Percentiles rank a stretch among this genome's conserved stretches.
Evolutionary conservation across 2,888 invertebrate genomes (phyloP).

Genomic region (Saturnia japonica): DNA sequence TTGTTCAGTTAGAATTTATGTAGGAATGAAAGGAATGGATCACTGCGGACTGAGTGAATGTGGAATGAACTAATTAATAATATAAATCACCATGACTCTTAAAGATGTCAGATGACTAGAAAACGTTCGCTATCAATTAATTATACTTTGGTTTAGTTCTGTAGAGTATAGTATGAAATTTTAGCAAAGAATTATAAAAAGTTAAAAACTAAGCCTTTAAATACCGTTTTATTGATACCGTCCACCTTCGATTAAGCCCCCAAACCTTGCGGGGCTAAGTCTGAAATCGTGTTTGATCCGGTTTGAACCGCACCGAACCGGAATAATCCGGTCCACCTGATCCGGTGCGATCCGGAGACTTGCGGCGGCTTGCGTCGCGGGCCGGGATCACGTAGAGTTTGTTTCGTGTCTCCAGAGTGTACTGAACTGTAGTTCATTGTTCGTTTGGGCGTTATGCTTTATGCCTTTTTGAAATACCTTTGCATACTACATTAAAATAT

Average conservation of each 20-base stretch:
- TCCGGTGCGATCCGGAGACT: slow-evolving; percentile 68
- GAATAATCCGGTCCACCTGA: slow-evolving; percentile 79
- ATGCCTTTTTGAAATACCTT: background rate
- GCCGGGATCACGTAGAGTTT: slow-evolving; percentile 31
- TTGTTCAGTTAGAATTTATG: too few species aligned
- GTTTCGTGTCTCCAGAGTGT: slow-evolving; percentile 21
- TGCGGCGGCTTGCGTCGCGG: slow-evolving; percentile 56
- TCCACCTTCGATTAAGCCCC: slow-evolving; percentile 59
- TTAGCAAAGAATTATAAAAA: background rate
- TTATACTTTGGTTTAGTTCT: too few species aligned
- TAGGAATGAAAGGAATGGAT: too few species aligned
- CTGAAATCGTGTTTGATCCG: slow-evolving; percentile 76
- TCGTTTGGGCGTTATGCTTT: background rate
- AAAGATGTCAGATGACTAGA: too few species aligned
- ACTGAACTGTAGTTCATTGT: slow-evolving; percentile 8
- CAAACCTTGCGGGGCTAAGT: slow-evolving; percentile 64
- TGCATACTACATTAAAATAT: background rate
- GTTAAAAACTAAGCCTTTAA: slow-evolving; percentile 12
- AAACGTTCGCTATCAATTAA: too few species aligned
- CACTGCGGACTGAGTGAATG: too few species aligned
- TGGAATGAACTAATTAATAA: too few species aligned
- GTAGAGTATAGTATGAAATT: too few species aligned
- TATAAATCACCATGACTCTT: too few species aligned
- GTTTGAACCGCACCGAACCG: slow-evolving; percentile 67
- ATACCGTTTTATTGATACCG: slow-evolving; percentile 29